Percentiles rank a stretch among this genome's conserved stretches.
Evolutionary conservation across 2,113 vertebrate genomes (phyloP).

Genomic region (Apistogramma diplotaenia): DNA sequence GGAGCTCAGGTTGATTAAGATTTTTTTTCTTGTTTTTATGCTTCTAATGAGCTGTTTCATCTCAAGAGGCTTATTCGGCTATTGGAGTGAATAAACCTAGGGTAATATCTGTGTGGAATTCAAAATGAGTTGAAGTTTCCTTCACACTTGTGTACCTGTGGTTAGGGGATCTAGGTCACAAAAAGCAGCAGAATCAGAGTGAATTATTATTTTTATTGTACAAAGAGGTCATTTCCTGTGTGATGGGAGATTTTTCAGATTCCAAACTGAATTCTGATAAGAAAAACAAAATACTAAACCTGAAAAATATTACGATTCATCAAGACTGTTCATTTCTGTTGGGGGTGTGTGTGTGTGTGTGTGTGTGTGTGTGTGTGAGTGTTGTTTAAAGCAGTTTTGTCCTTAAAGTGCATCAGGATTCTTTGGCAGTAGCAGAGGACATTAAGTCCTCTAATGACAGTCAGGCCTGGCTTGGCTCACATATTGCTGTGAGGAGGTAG

Average conservation of each 20-base stretch:
- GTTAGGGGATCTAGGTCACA: neutral
- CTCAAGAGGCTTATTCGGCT: constrained; percentile 29
- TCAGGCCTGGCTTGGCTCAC: constrained; percentile 51
- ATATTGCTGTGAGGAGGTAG: constrained; percentile 57
- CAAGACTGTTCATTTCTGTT: constrained; percentile 1
- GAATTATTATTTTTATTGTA: neutral
- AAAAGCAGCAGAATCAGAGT: neutral
- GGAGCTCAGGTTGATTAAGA: neutral
- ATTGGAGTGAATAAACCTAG: constrained; percentile 36
- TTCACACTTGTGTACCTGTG: constrained; percentile 1
- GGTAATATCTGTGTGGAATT: constrained; percentile 36
- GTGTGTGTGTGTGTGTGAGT: too few relatives aligned
- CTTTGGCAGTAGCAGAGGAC: constrained; percentile 57
- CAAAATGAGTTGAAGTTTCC: constrained; percentile 27
- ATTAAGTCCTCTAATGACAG: constrained; percentile 72
- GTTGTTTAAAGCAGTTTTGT: constrained; percentile 12
- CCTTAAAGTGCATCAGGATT: constrained; percentile 29
- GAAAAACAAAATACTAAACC: neutral
- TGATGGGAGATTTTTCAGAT: neutral
- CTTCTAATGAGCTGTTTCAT: constrained; percentile 51
- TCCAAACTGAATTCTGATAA: neutral
- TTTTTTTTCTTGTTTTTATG: constrained; percentile 26
- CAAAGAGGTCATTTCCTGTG: neutral
- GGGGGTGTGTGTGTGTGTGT: too few relatives aligned
- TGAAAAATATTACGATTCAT: constrained; percentile 1